Evolutionary conservation across 2,888 invertebrate species (phyloP).

Genomic region (Calameuta pallipes): DNA sequence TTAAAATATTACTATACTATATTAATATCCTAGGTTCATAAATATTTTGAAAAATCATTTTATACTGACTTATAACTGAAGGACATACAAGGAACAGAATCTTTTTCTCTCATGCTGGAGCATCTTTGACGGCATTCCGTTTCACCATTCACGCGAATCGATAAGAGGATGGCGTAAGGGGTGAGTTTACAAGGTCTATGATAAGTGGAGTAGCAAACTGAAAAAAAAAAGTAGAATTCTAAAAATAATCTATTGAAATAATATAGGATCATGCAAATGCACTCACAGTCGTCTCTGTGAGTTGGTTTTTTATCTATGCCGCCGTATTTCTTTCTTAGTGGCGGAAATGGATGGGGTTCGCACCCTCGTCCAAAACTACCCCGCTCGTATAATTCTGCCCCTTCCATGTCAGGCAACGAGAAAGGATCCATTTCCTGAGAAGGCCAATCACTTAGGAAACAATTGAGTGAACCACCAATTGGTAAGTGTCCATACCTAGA

Average conservation of each 20-base stretch:
- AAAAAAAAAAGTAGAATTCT: conserved; percentile 34
- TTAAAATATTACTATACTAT: conserved; percentile 3
- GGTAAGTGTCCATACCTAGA: neutral
- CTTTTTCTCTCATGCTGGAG: conserved; percentile 68
- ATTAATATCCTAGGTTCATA: neutral
- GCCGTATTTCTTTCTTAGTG: conserved; percentile 2
- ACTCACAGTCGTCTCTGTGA: neutral
- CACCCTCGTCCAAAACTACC: conserved; percentile 87
- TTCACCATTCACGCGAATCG: conserved; percentile 77
- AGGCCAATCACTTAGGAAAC: conserved; percentile 81
- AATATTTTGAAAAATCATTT: conserved; percentile 3
- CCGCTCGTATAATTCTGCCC: conserved; percentile 82
- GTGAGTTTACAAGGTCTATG: conserved; percentile 80
- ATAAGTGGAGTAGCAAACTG: conserved; percentile 84
- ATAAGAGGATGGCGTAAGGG: conserved; percentile 73
- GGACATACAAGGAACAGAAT: conserved; percentile 78
- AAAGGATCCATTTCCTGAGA: conserved; percentile 74
- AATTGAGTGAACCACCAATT: conserved; percentile 77
- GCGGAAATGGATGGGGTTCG: conserved; percentile 73
- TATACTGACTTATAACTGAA: conserved; percentile 76
- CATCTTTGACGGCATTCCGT: conserved; percentile 70
- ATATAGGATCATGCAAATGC: neutral
- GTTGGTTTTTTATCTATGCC: neutral
- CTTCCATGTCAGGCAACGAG: conserved; percentile 70
- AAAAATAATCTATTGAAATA: neutral